Conservation (phyloP, 2,113 vertebrate species). For the Butorides virescens region DNA sequence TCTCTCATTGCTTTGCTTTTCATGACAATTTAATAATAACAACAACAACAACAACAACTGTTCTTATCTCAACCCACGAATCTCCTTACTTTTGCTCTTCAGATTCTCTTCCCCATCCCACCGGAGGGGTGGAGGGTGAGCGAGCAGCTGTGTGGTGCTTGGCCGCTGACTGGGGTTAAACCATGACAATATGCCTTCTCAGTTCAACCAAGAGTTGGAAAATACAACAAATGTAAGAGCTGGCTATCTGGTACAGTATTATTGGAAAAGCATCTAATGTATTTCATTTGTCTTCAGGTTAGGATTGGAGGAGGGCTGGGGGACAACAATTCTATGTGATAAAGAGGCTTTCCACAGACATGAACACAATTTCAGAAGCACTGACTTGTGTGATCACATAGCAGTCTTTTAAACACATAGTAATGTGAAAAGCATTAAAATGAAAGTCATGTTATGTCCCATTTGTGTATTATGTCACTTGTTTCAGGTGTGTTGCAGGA, state of each 20-base stretch:
- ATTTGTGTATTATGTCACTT: neutral
- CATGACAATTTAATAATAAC: too few relatives aligned
- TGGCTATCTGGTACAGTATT: neutral
- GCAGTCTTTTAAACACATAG: neutral
- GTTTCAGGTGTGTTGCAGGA: neutral
- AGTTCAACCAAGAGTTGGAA: neutral
- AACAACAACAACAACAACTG: too few relatives aligned
- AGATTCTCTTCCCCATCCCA: too few relatives aligned
- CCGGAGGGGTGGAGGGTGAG: too few relatives aligned
- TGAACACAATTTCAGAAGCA: neutral
- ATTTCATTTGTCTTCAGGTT: neutral
- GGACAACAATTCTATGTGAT: neutral
- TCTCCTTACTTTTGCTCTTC: too few relatives aligned
- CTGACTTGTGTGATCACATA: neutral
- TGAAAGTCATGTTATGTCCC: neutral
- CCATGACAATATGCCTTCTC: neutral
- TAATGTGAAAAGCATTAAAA: neutral
- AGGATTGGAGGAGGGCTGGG: neutral
- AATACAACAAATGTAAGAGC: neutral
- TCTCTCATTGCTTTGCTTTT: too few relatives aligned
- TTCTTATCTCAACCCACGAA: too few relatives aligned
- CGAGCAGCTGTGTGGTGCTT: too few relatives aligned
- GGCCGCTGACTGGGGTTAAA: too few relatives aligned
- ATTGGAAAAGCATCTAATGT: neutral
- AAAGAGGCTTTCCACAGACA: neutral